Conservation (phyloP, 2,797 vertebrate species). For the Melopsittacus undulatus region DNA sequence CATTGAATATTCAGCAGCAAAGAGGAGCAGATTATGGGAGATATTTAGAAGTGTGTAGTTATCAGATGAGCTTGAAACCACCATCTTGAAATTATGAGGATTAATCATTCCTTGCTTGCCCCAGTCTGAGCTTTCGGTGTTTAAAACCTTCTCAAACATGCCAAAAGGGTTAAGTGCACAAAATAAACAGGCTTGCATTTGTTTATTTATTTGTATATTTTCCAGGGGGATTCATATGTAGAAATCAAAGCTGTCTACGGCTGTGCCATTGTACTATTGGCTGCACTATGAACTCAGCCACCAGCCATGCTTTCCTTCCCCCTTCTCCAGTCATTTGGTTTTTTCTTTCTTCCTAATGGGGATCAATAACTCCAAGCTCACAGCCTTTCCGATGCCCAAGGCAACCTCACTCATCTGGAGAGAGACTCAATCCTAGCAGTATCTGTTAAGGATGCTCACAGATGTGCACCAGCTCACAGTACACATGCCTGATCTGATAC, state of each 20-base stretch:
- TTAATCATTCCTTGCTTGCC: background rate
- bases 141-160: background rate
- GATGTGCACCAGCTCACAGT: background rate
- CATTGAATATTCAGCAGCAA: constrained; percentile 22
- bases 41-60: background rate
- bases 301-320: background rate
- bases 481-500: background rate
- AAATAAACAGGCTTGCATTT: background rate
- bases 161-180: background rate
- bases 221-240: background rate
- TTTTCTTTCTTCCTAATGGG: background rate
- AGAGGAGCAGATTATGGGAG: background rate
- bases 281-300: background rate
- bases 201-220: background rate
- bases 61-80: background rate
- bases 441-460: background rate
- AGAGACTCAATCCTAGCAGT: background rate
- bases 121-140: background rate
- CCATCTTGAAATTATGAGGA: background rate
- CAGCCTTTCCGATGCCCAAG: background rate
- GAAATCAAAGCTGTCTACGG: background rate
- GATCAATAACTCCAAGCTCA: background rate
- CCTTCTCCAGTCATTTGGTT: background rate
- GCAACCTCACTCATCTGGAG: background rate
- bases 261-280: background rate